phyloP scores from a whole-genome alignment of 2,113 vertebrate species.

The Sula dactylatra region DNA sequence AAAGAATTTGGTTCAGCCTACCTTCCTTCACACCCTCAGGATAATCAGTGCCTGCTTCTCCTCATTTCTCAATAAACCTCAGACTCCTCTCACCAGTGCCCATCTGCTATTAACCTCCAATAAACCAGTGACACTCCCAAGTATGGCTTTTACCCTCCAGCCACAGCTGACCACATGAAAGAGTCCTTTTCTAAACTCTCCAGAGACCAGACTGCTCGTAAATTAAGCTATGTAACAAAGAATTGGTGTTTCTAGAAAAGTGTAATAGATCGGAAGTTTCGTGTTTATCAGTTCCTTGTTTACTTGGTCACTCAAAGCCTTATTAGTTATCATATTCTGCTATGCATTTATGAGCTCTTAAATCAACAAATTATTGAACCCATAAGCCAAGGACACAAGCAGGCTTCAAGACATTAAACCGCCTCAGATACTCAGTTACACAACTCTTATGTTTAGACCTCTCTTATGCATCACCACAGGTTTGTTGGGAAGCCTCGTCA shows the following conservation, averaged over 20 bases:
- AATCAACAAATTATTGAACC: neutral
- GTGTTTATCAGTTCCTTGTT: neutral
- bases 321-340: neutral
- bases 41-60: neutral
- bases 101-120: neutral
- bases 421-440: neutral
- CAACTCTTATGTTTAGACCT: rapidly evolving
- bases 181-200: neutral
- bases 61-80: neutral
- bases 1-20: neutral
- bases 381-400: neutral
- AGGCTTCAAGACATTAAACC: neutral
- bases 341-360: too few relatives aligned
- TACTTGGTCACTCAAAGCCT: neutral
- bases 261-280: neutral
- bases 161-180: neutral
- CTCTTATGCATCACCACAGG: neutral
- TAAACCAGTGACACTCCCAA: neutral
- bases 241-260: neutral
- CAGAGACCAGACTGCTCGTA: neutral
- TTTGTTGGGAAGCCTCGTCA: neutral
- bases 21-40: neutral
- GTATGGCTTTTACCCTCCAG: neutral
- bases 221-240: neutral
- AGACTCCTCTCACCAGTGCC: neutral